These are phyloP conservation scores for Cryptotermes secundus DNA, from an alignment of 1,140 invertebrate species.

Conservation along the genomic window DNA sequence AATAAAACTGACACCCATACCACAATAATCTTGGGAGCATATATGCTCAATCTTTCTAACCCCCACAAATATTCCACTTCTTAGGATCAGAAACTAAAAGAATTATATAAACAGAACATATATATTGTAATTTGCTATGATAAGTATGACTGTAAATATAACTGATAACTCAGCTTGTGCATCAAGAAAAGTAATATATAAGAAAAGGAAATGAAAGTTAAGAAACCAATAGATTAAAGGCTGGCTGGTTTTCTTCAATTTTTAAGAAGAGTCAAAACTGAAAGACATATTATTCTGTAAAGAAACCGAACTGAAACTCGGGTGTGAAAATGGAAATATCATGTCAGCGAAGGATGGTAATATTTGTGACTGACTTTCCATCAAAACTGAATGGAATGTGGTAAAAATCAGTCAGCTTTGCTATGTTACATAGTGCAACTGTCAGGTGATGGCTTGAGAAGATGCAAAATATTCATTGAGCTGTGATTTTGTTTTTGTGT, in stretches of 20 bases:
- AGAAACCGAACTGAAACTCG: background rate
- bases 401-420: too few relatives aligned
- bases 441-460: too few relatives aligned
- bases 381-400: background rate
- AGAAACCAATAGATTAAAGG: background rate
- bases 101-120: background rate
- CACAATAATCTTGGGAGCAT: conserved; percentile 5
- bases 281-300: background rate
- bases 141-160: background rate
- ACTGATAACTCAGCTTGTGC: background rate
- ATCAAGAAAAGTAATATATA: background rate
- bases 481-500: too few relatives aligned
- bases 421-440: too few relatives aligned
- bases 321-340: background rate
- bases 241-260: background rate
- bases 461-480: too few relatives aligned
- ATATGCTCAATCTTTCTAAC: background rate
- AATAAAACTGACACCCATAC: background rate
- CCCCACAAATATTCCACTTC: background rate
- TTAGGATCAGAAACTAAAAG: background rate
- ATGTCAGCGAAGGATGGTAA: background rate
- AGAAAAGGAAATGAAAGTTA: background rate
- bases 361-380: background rate
- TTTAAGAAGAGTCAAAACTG: background rate
- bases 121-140: background rate